Evolutionary conservation across 2,888 invertebrate species (phyloP).

Genomic region (Geotrupes spiniger): DNA sequence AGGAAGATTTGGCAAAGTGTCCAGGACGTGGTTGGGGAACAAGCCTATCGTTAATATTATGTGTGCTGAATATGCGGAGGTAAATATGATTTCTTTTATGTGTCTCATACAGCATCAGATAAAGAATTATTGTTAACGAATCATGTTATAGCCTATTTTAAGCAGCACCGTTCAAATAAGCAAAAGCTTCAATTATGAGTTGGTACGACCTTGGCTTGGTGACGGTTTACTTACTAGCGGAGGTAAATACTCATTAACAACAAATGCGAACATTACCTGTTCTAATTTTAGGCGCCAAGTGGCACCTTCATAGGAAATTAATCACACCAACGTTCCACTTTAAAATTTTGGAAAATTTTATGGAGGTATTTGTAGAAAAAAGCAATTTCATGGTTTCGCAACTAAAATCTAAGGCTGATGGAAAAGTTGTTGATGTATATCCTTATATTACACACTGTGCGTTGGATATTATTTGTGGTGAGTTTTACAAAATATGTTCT

Average conservation of each 20-base stretch:
- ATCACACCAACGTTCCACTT: slow-evolving; percentile 42
- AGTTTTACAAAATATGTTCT: slow-evolving; percentile 15
- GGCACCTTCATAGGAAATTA: slow-evolving; percentile 35
- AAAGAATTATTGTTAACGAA: no score
- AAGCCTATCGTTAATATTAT: background rate
- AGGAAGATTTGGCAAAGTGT: background rate
- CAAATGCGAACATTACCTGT: background rate
- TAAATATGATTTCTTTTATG: background rate
- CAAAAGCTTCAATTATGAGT: slow-evolving; percentile 8
- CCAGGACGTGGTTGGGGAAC: background rate
- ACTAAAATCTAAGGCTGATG: slow-evolving; percentile 28
- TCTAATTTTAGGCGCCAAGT: slow-evolving; percentile 24
- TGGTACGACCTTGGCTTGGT: slow-evolving; percentile 11
- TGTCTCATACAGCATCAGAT: no score
- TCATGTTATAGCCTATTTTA: slow-evolving; percentile 5
- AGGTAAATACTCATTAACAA: slow-evolving; percentile 1
- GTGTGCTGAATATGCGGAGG: background rate
- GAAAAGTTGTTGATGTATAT: slow-evolving; percentile 37
- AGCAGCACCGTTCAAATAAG: slow-evolving; percentile 9
- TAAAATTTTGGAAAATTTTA: slow-evolving; percentile 37
- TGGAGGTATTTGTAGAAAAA: slow-evolving; percentile 37
- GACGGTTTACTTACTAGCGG: slow-evolving; percentile 13
- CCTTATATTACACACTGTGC: slow-evolving; percentile 37
- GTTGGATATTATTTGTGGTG: slow-evolving; percentile 42
- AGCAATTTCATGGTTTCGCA: slow-evolving; percentile 30